Evolutionary conservation across 64 coral and sea anemone species (phyloP), one percentile per base, ranked within the genome.

Genomic region (Platygyra sinensis): DNA sequence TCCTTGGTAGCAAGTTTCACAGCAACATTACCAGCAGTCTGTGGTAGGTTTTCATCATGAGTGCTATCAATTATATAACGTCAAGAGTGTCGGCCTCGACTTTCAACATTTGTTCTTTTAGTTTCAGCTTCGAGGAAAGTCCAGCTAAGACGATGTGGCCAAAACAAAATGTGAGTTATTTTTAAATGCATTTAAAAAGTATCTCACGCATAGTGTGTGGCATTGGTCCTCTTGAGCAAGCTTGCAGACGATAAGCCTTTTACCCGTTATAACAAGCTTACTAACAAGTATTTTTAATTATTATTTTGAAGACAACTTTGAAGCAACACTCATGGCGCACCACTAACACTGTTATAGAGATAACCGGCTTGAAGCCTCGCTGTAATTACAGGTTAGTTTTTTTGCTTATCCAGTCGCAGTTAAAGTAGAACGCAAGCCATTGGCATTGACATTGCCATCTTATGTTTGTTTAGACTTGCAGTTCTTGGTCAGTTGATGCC

Each of bases 241-340:
- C 12, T 14, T 16, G 54, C 10, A 13, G 54, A 57, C 54, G 54
- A 57, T 57, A 57, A 8, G 32, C 28, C 25, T 32, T 14, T 75
- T 9, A 5, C 27, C 0, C 27, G 1, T 14, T 30, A 57, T 12
- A 57, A 57, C 54, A 16, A 57, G 54, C 54, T 57, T 57, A 16
- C 54, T 57, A 57, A 57, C 10, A 17, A 31, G 10, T 62, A 39
- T 10, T 36, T 54, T 78, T 17, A 25, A 14, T 30, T 3, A 69
- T 76, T 54, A 60, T 80, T 86, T 62, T 14, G 20, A 94, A 87
- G 51, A n/a, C 65, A 63, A 74, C 42, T 25, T 92, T 95, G 19
- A 61, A 64, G 39, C 94, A 96, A 30, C 94, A 96, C 60, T 89
- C 87, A 57, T 96, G 94, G 94, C 83, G 54, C 60, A 96, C 91